phyloP scores from a whole-genome alignment of 2,113 vertebrate species.

The Emydocephalus ijimae region DNA sequence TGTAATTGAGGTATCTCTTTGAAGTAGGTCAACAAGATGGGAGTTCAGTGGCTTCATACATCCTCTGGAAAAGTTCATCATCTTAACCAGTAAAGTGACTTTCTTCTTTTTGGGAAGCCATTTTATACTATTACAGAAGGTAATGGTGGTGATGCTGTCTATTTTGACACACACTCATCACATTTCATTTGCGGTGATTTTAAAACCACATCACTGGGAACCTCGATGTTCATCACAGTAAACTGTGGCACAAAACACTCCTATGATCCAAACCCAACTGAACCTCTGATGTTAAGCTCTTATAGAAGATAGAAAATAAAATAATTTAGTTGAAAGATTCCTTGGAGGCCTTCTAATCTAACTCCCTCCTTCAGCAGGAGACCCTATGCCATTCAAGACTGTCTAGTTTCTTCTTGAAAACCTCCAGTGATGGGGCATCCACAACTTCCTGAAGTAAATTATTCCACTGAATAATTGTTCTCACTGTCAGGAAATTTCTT shows the following conservation, averaged over 20 bases:
- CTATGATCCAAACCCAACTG: too few relatives aligned
- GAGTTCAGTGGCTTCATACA: neutral
- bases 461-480: neutral
- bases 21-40: neutral
- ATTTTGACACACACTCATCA: neutral
- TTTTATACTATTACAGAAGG: neutral
- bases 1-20: neutral
- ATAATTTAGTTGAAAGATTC: too few relatives aligned
- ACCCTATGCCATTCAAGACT: neutral
- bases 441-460: neutral
- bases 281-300: neutral
- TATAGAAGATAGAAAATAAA: neutral
- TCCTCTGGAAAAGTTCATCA: neutral
- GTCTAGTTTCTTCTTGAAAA: neutral
- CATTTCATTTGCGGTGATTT: neutral
- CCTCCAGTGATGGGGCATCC: neutral
- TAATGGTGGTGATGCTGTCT: neutral
- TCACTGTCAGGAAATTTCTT: neutral
- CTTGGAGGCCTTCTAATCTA: too few relatives aligned
- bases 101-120: neutral
- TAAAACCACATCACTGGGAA: neutral
- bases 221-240: neutral
- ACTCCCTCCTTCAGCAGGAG: neutral
- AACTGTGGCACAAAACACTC: neutral
- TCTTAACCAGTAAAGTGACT: slow-evolving; percentile 1